phyloP scores from a whole-genome alignment of 2,113 vertebrate genomes.

The Muntiacus reevesi region DNA sequence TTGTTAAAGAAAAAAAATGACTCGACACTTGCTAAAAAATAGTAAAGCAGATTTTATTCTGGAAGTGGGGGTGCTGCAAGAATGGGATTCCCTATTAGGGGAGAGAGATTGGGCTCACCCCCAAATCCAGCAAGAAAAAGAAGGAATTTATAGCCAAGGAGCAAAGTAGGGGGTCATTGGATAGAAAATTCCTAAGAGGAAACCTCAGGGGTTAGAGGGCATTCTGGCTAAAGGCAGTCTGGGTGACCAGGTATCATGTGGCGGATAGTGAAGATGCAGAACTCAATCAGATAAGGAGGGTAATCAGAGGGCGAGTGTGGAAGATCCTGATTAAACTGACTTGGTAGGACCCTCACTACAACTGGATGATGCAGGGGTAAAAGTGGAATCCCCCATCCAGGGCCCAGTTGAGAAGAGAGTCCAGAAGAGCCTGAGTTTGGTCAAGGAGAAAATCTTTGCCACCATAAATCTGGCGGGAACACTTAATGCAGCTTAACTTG shows the following conservation, averaged over 20 bases:
- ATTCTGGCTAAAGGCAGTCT: background rate
- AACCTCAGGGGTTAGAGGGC: background rate
- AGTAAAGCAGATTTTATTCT: background rate
- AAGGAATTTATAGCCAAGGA: background rate
- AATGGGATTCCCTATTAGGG: no score
- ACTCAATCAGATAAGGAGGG: background rate
- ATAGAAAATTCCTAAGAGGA: background rate
- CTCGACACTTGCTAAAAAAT: background rate
- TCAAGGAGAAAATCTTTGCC: background rate
- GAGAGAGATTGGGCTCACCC: background rate
- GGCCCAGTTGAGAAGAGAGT: background rate
- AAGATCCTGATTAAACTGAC: background rate
- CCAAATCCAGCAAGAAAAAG: background rate
- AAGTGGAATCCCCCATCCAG: background rate
- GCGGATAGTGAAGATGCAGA: no score
- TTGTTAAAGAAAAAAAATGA: background rate
- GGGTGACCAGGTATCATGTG: background rate
- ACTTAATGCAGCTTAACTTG: background rate
- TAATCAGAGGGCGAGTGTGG: background rate
- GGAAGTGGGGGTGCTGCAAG: background rate
- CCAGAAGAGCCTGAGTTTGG: background rate
- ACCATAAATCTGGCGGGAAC: background rate
- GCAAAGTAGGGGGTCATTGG: background rate
- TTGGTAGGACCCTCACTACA: background rate
- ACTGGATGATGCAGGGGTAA: rapidly evolving